A percentile compares a stretch with the other conserved stretches of the same genome.
These are phyloP conservation scores for Noctua janthe DNA, from an alignment of 2,888 invertebrate species.

Conservation along the genomic window DNA sequence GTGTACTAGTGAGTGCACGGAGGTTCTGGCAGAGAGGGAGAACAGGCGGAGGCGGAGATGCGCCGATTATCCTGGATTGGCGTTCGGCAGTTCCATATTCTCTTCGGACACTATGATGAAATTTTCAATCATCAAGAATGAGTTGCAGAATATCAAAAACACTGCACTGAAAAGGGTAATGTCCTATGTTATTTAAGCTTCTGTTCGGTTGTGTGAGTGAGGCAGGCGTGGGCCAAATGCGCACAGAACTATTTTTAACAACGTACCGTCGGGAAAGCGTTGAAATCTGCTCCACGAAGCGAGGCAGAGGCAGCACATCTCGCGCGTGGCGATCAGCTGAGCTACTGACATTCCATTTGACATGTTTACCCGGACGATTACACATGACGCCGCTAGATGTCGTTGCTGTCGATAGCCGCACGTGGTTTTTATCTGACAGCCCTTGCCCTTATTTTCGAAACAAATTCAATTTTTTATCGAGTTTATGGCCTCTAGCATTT, in stretches of 20 bases:
- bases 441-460: slow-evolving; percentile 63
- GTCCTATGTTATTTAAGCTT: slow-evolving; percentile 88
- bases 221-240: slow-evolving; percentile 86
- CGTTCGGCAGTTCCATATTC: slow-evolving; percentile 97
- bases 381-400: slow-evolving; percentile 82
- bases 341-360: slow-evolving; percentile 86
- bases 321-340: slow-evolving; percentile 89
- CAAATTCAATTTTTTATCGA: slow-evolving; percentile 18
- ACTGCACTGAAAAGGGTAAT: slow-evolving; percentile 98
- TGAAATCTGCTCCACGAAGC: slow-evolving; percentile 75
- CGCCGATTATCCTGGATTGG: slow-evolving; percentile 97
- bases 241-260: slow-evolving; percentile 89
- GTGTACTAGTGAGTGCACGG: slow-evolving; percentile 97
- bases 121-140: slow-evolving; percentile 98
- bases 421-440: slow-evolving; percentile 65
- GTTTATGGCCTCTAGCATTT: background rate
- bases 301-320: slow-evolving; percentile 70
- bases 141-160: slow-evolving; percentile 99
- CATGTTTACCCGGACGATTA: slow-evolving; percentile 86
- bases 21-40: slow-evolving; percentile 96
- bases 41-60: slow-evolving; percentile 94
- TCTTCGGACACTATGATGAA: slow-evolving; percentile 99
- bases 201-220: slow-evolving; percentile 79
- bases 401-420: slow-evolving; percentile 72
- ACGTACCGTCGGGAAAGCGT: slow-evolving; percentile 79